These are phyloP conservation scores for Pangasianodon hypophthalmus DNA, from an alignment of 2,113 vertebrate genomes.

Conservation along the genomic window DNA sequence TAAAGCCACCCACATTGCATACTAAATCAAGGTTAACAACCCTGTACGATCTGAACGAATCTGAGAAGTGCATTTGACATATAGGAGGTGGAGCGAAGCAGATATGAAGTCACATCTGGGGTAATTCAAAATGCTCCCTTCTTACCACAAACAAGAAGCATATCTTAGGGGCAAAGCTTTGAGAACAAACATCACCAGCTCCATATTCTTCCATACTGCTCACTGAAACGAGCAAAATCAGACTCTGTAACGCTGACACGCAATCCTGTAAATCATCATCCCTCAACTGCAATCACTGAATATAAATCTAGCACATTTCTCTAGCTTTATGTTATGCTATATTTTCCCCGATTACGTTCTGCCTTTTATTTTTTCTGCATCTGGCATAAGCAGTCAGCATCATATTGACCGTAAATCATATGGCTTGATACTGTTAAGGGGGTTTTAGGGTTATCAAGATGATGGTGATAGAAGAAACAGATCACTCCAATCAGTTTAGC, in stretches of 20 bases:
- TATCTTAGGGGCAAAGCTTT: not conserved
- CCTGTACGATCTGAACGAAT: slow-evolving; percentile 45
- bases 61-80: slow-evolving; percentile 1
- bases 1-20: slow-evolving; percentile 24
- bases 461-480: slow-evolving; percentile 28
- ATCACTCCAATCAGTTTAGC: slow-evolving; percentile 31
- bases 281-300: slow-evolving; percentile 1
- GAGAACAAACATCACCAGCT: not conserved
- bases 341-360: slow-evolving; percentile 20
- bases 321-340: slow-evolving; percentile 30
- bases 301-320: slow-evolving; percentile 41
- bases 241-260: not conserved
- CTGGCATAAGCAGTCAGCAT: slow-evolving; percentile 5
- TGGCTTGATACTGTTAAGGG: slow-evolving; percentile 26
- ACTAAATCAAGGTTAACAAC: slow-evolving; percentile 54
- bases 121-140: not conserved
- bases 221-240: not conserved
- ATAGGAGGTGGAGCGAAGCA: not conserved
- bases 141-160: not conserved
- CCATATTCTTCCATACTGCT: not conserved
- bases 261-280: slow-evolving; percentile 29
- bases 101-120: not conserved
- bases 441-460: slow-evolving; percentile 28
- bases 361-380: slow-evolving; percentile 36
- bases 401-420: slow-evolving; percentile 28